Conservation (phyloP, 2,797 vertebrate genomes). For the Amblyraja radiata region DNA sequence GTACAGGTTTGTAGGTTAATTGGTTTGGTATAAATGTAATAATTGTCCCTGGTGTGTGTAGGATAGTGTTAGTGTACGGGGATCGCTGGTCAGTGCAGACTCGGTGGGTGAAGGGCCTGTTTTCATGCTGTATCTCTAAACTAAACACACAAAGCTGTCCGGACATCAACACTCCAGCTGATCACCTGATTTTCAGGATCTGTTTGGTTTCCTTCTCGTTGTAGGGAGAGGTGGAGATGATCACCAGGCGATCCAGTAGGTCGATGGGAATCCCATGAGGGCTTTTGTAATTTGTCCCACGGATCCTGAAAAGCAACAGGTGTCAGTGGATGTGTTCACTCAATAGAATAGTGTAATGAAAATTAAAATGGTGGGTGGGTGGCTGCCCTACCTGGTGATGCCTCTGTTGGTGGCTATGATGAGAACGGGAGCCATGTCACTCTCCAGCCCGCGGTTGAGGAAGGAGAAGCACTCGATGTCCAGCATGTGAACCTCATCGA, state of each 20-base stretch:
- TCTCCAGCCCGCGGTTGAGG: conserved; percentile 88
- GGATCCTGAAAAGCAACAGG: conserved; percentile 62
- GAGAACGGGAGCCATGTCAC: conserved; percentile 84
- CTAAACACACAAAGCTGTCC: too few relatives aligned
- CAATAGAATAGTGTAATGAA: too few relatives aligned
- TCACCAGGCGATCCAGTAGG: conserved; percentile 82
- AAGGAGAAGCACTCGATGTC: conserved; percentile 97
- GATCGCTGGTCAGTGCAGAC: too few relatives aligned
- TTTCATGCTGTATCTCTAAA: too few relatives aligned
- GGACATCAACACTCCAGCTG: neutral
- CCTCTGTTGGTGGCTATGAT: conserved; percentile 96
- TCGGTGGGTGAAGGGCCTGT: too few relatives aligned
- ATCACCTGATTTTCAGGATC: conserved; percentile 86
- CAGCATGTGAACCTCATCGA: conserved; percentile 91
- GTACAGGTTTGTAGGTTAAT: too few relatives aligned
- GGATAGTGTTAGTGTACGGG: too few relatives aligned
- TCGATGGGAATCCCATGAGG: conserved; percentile 89
- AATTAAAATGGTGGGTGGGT: too few relatives aligned
- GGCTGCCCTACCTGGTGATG: conserved; percentile 71
- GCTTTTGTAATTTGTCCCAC: conserved; percentile 87
- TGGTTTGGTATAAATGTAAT: too few relatives aligned
- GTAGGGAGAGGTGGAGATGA: conserved; percentile 83
- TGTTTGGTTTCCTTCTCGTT: conserved; percentile 86
- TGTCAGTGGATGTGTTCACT: neutral
- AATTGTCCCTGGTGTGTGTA: too few relatives aligned